phyloP scores from a whole-genome alignment of 2,797 vertebrate species.

The Malurus leucopterus region DNA sequence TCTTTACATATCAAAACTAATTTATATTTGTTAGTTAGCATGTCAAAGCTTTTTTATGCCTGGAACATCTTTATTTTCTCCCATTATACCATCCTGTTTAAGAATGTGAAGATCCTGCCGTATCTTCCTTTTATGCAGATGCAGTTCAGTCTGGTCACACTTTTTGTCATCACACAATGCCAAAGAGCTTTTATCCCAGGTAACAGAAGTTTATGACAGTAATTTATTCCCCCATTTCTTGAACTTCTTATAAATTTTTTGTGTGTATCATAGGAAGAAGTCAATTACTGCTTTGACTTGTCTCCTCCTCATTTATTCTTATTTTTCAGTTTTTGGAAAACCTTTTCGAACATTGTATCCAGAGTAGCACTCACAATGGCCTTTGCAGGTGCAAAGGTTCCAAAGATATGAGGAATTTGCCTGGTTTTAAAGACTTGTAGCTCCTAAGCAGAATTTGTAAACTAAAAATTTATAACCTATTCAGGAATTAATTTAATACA shows the following conservation, averaged over 20 bases:
- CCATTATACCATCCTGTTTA: not conserved
- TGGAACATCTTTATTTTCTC: not conserved
- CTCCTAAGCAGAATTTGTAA: not conserved
- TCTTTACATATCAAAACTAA: not conserved
- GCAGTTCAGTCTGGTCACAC: not conserved
- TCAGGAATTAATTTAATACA: not conserved
- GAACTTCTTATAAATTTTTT: not conserved
- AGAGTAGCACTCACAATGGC: not conserved
- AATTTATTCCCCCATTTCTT: not conserved
- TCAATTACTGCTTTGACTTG: not conserved
- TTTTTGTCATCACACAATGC: not conserved
- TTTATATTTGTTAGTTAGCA: not conserved
- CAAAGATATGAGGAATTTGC: not conserved
- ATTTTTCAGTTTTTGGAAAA: not conserved
- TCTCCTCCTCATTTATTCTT: not conserved
- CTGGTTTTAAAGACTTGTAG: not conserved
- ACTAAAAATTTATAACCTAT: not conserved
- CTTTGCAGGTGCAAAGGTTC: not conserved
- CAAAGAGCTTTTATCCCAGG: not conserved
- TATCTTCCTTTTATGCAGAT: not conserved
- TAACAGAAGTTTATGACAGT: not conserved
- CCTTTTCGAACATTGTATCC: not conserved
- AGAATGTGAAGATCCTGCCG: not conserved
- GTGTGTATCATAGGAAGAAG: not conserved
- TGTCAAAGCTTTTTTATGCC: not conserved